These are phyloP conservation scores for Hypselothyrea guttata DNA, from an alignment of 2,888 invertebrate genomes.

Conservation along the genomic window DNA sequence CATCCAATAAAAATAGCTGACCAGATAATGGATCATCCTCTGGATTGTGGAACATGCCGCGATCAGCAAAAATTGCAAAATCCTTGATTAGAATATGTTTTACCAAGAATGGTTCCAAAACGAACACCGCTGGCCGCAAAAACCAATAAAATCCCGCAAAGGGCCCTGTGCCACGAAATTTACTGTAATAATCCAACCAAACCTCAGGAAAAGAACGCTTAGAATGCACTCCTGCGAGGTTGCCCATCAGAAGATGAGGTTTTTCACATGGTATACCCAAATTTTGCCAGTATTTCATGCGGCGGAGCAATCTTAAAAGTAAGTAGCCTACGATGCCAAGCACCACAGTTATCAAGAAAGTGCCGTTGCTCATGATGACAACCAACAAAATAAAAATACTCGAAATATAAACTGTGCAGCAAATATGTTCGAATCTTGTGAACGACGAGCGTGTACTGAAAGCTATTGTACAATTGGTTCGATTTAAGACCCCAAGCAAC, in stretches of 20 bases:
- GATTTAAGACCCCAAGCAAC: too few relatives aligned
- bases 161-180: conserved; percentile 57
- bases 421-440: too few relatives aligned
- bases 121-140: conserved; percentile 47
- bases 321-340: conserved; percentile 48
- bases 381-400: too few relatives aligned
- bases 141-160: conserved; percentile 69
- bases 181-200: conserved; percentile 47
- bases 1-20: conserved; percentile 79
- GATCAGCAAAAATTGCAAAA: conserved; percentile 79
- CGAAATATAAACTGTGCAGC: too few relatives aligned
- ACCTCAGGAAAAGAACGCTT: conserved; percentile 41
- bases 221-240: conserved; percentile 39
- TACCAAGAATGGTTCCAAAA: conserved; percentile 76
- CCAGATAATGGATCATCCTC: conserved; percentile 78
- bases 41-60: conserved; percentile 71
- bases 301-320: conserved; percentile 28
- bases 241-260: conserved; percentile 59
- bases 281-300: conserved; percentile 44
- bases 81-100: conserved; percentile 80
- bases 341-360: conserved; percentile 30
- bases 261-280: conserved; percentile 57
- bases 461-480: too few relatives aligned
- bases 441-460: too few relatives aligned
- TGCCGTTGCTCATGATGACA: too few relatives aligned